Evolutionary conservation across 2,888 invertebrate species (phyloP).

Genomic region (Ecdyonurus torrentis): DNA sequence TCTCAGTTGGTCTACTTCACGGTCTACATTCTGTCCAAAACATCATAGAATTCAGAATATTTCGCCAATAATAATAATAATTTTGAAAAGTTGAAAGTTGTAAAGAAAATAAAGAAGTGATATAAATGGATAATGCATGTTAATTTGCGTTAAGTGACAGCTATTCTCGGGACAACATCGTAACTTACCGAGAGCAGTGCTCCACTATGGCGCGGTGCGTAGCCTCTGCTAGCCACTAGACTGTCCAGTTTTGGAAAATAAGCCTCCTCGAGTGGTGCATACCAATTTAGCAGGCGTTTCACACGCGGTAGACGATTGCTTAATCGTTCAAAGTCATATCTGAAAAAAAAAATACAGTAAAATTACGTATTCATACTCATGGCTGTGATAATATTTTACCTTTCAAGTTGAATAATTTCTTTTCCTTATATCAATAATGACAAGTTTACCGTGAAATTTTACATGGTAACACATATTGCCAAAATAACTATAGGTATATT

Average conservation of each 20-base stretch:
- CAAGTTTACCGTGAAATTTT: too few relatives aligned
- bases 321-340: conserved; percentile 23
- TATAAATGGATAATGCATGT: neutral
- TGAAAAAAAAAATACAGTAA: conserved; percentile 11
- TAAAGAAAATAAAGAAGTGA: neutral
- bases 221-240: conserved; percentile 47
- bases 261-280: conserved; percentile 20
- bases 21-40: conserved; percentile 25
- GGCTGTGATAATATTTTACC: too few relatives aligned
- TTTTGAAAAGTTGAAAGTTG: neutral
- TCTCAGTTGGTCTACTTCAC: conserved; percentile 15
- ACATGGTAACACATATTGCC: too few relatives aligned
- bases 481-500: too few relatives aligned
- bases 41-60: neutral
- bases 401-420: too few relatives aligned
- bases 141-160: neutral
- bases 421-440: too few relatives aligned
- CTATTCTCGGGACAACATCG: neutral
- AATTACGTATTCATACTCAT: too few relatives aligned
- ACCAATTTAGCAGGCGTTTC: conserved; percentile 17
- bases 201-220: conserved; percentile 43
- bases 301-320: conserved; percentile 19
- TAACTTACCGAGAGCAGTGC: conserved; percentile 11
- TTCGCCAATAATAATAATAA: conserved; percentile 5
- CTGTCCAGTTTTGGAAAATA: conserved; percentile 23